Base-by-base conservation (phyloP, 64 coral and sea anemone species). In the Montipora capricornis region DNA sequence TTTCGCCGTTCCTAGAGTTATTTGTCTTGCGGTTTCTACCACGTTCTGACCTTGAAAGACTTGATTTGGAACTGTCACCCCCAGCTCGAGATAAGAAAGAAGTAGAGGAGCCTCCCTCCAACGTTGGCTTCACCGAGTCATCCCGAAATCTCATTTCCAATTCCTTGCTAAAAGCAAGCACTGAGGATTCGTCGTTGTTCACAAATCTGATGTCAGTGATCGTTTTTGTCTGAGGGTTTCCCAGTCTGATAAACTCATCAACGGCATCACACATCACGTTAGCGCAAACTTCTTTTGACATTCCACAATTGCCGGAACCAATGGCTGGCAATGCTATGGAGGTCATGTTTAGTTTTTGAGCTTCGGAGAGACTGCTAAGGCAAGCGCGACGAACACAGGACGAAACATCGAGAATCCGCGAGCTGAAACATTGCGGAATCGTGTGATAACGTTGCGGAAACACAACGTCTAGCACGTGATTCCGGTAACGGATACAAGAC, bases 231-330 rank as follows among this genome's bases (percentile, higher is more conserved):
- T 8, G 5, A 15, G 53, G 0, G n/a, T 50, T 45, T n/a, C 62
- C 44, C 50, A 26, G 62, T 11, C 9, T 49, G 4, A 71, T 17
- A 12, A 89, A 97, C 5, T 97, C 92, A 7, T 67, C 89, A 2
- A 88, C 84, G 7, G 74, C 78, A 17, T 68, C n/a, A 91, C 94
- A 92, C 89, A 94, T 79, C 0, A 95, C 83, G 68, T 92, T 6
- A 5, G 95, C 95, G 66, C 92, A 97, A 17, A 87, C 69, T 2
- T 89, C 48, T 59, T 97, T 97, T 4, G 95, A 89, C 89, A 97
- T 94, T 49, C 89, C 92, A 85, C 48, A 89, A 14, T 67, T 88
- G 20, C 95, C 92, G 20, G 95, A 94, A 37, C 89, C 87, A 2
- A 97, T 92, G 2, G 95, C 95, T 77, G 95, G 95, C 52, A 96